These are phyloP conservation scores for Ceyx cyanopectus DNA, from an alignment of 2,113 vertebrate species.

Conservation along the genomic window DNA sequence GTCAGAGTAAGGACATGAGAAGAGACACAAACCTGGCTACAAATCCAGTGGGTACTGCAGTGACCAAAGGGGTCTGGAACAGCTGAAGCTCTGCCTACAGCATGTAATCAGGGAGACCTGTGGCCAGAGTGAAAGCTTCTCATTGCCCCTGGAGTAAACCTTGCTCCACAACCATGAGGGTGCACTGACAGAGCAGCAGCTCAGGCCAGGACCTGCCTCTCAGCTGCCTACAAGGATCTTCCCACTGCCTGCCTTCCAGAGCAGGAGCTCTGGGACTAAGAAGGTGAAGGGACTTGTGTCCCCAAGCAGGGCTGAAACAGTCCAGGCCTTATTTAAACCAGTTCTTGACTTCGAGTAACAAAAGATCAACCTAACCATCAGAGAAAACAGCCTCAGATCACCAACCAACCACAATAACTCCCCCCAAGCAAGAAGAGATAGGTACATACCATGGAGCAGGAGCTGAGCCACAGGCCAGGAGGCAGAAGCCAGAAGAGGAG, in stretches of 20 bases:
- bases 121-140: not conserved
- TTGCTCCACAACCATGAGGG: not conserved
- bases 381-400: not conserved
- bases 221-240: not conserved
- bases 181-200: not conserved
- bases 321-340: not conserved
- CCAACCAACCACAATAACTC: not conserved
- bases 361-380: not conserved
- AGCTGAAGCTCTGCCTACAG: not conserved
- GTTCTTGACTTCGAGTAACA: not conserved
- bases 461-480: not conserved
- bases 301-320: rapidly evolving
- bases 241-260: not conserved
- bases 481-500: not conserved
- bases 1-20: not conserved
- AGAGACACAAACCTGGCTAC: not conserved
- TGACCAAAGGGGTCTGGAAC: not conserved
- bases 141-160: rapidly evolving
- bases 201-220: not conserved
- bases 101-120: not conserved
- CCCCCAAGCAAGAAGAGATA: not conserved
- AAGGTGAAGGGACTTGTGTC: not conserved
- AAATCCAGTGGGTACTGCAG: rapidly evolving
- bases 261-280: not conserved
- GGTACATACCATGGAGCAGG: rapidly evolving